Percentiles rank a stretch among this genome's conserved stretches.
These are phyloP conservation scores for Hirtodrosophila cameraria DNA, from an alignment of 2,888 invertebrate genomes.

Conservation along the genomic window DNA sequence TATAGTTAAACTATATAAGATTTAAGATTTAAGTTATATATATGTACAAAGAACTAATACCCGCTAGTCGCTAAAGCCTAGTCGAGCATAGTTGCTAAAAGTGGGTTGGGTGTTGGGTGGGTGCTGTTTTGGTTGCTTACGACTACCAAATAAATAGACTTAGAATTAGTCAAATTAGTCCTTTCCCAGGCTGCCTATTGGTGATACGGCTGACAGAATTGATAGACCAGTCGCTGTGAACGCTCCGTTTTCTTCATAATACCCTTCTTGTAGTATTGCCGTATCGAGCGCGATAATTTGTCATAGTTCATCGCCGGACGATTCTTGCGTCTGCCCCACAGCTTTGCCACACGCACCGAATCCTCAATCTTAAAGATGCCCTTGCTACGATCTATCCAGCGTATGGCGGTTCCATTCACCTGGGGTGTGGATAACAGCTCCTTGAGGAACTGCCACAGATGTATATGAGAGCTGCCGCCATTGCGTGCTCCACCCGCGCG, in stretches of 20 bases:
- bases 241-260: conserved; percentile 99
- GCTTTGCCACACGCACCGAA: conserved; percentile 97
- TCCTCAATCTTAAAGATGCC: conserved; percentile 99
- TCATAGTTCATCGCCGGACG: conserved; percentile 99
- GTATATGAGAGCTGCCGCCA: conserved; percentile 93
- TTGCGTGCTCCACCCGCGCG: conserved; percentile 79
- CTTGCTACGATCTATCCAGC: conserved; percentile 97
- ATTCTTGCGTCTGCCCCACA: conserved; percentile 99
- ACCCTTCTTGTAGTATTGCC: conserved; percentile 99
- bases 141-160: conserved; percentile 65
- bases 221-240: conserved; percentile 98
- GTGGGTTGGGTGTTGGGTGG: conserved; percentile 21
- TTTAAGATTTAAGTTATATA: conserved; percentile 21
- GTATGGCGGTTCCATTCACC: conserved; percentile 95
- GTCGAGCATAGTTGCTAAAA: conserved; percentile 64
- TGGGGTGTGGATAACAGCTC: conserved; percentile 96
- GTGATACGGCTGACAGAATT: conserved; percentile 98
- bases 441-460: conserved; percentile 99
- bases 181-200: conserved; percentile 86
- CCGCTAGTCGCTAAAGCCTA: conserved; percentile 61
- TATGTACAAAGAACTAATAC: conserved; percentile 70
- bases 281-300: conserved; percentile 97
- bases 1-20: conserved; percentile 9
- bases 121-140: conserved; percentile 36
- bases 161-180: conserved; percentile 54